These are phyloP conservation scores for Lichenostomus cassidix DNA, from an alignment of 2,113 vertebrate genomes.

Conservation along the genomic window DNA sequence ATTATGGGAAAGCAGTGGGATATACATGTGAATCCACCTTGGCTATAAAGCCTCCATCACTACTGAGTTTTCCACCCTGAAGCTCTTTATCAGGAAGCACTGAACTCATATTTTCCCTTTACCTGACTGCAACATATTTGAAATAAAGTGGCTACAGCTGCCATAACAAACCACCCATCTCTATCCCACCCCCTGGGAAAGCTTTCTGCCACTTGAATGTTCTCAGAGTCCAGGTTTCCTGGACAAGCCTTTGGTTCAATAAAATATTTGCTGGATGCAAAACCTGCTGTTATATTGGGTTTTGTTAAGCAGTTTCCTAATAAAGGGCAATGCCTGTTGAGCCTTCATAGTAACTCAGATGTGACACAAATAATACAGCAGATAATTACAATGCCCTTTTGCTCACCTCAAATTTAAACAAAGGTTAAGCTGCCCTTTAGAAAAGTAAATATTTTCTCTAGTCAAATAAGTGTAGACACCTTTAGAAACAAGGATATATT, in stretches of 20 bases:
- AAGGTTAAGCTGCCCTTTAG: conserved; percentile 82
- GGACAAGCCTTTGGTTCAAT: conserved; percentile 57
- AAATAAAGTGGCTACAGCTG: conserved; percentile 39
- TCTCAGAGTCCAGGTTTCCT: conserved; percentile 60
- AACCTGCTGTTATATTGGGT: conserved; percentile 56
- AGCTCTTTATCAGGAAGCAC: conserved; percentile 13
- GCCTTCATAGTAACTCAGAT: conserved; percentile 74
- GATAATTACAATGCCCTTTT: conserved; percentile 80
- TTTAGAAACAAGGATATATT: conserved; percentile 70
- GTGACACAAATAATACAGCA: conserved; percentile 80
- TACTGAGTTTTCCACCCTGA: not conserved
- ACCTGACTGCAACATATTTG: conserved; percentile 25
- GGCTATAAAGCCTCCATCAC: not conserved
- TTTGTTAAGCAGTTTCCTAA: conserved; percentile 66
- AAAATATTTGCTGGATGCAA: conserved; percentile 67
- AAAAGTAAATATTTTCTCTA: conserved; percentile 79
- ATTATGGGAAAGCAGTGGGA: not conserved
- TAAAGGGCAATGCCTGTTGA: conserved; percentile 74
- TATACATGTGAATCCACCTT: not conserved
- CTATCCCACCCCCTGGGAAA: conserved; percentile 32
- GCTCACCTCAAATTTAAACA: conserved; percentile 80
- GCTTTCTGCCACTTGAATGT: conserved; percentile 41
- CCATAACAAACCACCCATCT: conserved; percentile 9
- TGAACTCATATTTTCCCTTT: not conserved
- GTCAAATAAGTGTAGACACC: conserved; percentile 77